These are phyloP conservation scores for Rhyacichthys aspro DNA, from an alignment of 2,797 vertebrate species.

Conservation along the genomic window DNA sequence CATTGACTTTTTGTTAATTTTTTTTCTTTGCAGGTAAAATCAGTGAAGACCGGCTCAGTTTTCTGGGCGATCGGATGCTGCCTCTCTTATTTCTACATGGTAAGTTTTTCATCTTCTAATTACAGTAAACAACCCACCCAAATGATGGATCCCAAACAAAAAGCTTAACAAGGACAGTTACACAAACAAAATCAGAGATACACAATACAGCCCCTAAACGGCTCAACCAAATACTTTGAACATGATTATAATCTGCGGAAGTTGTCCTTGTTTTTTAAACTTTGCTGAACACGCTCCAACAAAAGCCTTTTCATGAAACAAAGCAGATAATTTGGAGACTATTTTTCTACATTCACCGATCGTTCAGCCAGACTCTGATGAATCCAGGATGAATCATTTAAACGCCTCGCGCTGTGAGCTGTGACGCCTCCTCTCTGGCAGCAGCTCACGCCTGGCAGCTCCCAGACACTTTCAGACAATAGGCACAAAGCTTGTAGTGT, in stretches of 20 bases:
- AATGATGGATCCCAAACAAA: not conserved
- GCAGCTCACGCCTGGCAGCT: conserved; percentile 3
- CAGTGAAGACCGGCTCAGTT: conserved; percentile 96
- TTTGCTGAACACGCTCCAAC: not conserved
- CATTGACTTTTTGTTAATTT: conserved; percentile 12
- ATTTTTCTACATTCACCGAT: conserved; percentile 8
- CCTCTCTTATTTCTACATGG: conserved; percentile 98
- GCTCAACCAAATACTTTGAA: conserved; percentile 4
- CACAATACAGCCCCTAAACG: no score
- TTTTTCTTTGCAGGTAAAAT: conserved; percentile 83
- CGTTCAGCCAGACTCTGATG: conserved; percentile 12
- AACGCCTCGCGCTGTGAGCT: not conserved
- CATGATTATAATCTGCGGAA: not conserved
- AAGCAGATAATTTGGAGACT: conserved; percentile 1
- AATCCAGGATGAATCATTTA: conserved; percentile 11
- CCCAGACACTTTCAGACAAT: conserved; percentile 13
- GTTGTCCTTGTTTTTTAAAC: conserved; percentile 9
- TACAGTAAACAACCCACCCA: not conserved
- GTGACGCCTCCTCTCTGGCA: conserved; percentile 10
- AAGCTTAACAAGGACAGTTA: not conserved
- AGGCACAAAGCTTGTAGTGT: conserved; percentile 17
- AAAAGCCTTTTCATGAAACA: conserved; percentile 12
- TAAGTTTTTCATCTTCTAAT: conserved; percentile 69
- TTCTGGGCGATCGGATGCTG: conserved; percentile 99
- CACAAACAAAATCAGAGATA: not conserved